These are phyloP conservation scores for Calephelis virginiensis DNA, from an alignment of 1,140 invertebrate genomes.

Conservation along the genomic window DNA sequence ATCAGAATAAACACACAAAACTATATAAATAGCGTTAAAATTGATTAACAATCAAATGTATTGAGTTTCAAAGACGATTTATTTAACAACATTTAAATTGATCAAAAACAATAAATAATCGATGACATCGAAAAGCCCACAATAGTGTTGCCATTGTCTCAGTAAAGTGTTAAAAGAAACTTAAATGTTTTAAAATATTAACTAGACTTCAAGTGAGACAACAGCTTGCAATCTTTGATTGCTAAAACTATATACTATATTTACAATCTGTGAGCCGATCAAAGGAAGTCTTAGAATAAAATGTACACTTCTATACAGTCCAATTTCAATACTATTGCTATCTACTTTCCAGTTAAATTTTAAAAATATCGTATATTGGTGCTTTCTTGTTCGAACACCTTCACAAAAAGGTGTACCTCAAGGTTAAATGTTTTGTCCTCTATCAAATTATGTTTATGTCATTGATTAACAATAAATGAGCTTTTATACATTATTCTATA, in stretches of 20 bases:
- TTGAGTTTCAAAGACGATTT: slow-evolving; percentile 45
- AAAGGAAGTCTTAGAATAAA: slow-evolving; percentile 48
- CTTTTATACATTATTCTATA: not conserved
- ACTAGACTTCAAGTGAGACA: slow-evolving; percentile 29
- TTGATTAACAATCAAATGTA: slow-evolving; percentile 7
- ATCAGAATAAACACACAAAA: not conserved
- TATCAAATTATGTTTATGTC: not conserved
- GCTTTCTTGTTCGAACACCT: not conserved
- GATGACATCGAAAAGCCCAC: slow-evolving; percentile 24
- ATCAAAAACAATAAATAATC: slow-evolving; percentile 39
- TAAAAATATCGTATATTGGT: slow-evolving; percentile 2
- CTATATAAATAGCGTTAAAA: not conserved
- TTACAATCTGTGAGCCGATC: slow-evolving; percentile 58
- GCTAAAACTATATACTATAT: slow-evolving; percentile 58
- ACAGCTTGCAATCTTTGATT: slow-evolving; percentile 58
- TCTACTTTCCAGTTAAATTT: slow-evolving; percentile 15
- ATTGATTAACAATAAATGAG: not conserved
- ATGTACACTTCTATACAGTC: slow-evolving; percentile 60
- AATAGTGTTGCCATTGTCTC: slow-evolving; percentile 4
- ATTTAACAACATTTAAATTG: slow-evolving; percentile 49
- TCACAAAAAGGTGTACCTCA: not conserved
- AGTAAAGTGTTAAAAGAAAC: slow-evolving; percentile 11
- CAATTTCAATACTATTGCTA: slow-evolving; percentile 58
- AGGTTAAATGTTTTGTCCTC: slow-evolving; percentile 1
- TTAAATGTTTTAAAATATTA: slow-evolving; percentile 19